Evolutionary conservation across 1,140 invertebrate species (phyloP), one percentile per base, ranked within the genome.

Genomic region (Trichonephila inaurata): DNA sequence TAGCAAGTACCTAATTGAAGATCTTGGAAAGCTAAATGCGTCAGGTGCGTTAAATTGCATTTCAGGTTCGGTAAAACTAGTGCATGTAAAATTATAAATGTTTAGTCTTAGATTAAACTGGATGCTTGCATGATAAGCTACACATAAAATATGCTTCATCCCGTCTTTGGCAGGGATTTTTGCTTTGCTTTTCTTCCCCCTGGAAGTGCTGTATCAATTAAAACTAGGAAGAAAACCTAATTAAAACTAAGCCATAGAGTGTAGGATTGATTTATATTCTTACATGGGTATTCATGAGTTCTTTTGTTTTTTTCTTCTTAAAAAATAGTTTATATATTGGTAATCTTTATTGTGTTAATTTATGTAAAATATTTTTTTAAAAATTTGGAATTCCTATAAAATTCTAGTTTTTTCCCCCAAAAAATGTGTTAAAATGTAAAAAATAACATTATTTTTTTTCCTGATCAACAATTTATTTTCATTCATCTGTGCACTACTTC

Each of bases 1-100:
- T 94, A 94, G 94, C 89, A 88, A 88, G 83, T 93, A 93, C 66
- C 93, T 94, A 89, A 90, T 83, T 85, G 87, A 94, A 94, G 93
- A 94, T 69, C 69, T 58, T 94, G 93, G 93, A 72, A 94, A 89
- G 87, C 93, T 94, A 83, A 83, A 77, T 81, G 21, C 24, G 92
- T 88, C 91, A 93, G 92, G 92, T 93, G 92, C 92, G 92, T 93
- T 89, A 82, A 82, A 89, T 93, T 93, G 92, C 60, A 93, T 89
- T 88, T 89, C 86, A 82, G 86, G 92, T 86, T 86, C 83, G 91
- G 91, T 92, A 88, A 91, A 92, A 44, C 7, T 93, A 93, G 92
- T 89, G 85, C 85, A 89, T 93, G 85, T 58, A 60, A 87, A 64
- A 81, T 82, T 66, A 64, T 87, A 87, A 88, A 88, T 93, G 92